Evolutionary conservation across 2,888 invertebrate species (phyloP).

Genomic region (Clistopyga incitator): DNA sequence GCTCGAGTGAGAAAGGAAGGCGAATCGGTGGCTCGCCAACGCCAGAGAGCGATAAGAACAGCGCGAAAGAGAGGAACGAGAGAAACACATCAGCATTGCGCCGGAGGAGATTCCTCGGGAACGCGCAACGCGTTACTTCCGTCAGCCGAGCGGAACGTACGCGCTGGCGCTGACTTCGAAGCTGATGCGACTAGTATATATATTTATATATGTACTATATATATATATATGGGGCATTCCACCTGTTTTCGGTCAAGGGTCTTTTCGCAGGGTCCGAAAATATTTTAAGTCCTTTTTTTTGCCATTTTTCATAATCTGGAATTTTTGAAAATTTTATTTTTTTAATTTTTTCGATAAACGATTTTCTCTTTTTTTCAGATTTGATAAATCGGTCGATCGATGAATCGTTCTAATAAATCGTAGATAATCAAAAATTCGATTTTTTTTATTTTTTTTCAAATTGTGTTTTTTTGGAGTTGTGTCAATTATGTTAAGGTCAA

Average conservation of each 20-base stretch:
- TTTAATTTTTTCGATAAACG: no score
- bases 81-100: slow-evolving; percentile 58
- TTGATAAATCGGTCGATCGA: no score
- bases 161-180: slow-evolving; percentile 56
- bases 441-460: no score
- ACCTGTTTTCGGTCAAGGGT: neutral
- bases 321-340: no score
- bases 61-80: slow-evolving; percentile 30
- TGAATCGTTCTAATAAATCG: no score
- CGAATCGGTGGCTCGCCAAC: slow-evolving; percentile 26
- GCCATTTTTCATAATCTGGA: no score
- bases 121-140: slow-evolving; percentile 65
- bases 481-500: no score
- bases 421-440: no score
- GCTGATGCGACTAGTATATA: slow-evolving; percentile 43
- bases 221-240: slow-evolving; percentile 3
- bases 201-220: slow-evolving; percentile 13
- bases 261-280: no score
- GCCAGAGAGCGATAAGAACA: slow-evolving; percentile 23
- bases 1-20: slow-evolving; percentile 25
- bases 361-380: no score
- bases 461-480: no score
- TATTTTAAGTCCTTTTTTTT: no score
- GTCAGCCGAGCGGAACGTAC: slow-evolving; percentile 65
- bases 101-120: slow-evolving; percentile 65